Base-by-base conservation (phyloP, 2,888 invertebrate genomes). In the Icerya purchasi region DNA sequence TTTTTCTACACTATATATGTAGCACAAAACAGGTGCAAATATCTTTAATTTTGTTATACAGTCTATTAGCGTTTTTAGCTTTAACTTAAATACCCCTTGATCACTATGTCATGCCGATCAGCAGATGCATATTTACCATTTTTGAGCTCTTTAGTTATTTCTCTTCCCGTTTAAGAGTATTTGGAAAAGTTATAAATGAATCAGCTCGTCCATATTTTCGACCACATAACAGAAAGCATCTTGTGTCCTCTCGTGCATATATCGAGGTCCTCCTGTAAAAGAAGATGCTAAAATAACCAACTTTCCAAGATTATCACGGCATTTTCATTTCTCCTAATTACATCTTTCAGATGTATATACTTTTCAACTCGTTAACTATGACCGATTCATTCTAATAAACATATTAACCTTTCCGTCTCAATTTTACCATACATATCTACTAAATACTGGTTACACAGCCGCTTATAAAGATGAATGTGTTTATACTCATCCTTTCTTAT, bases 201-300 rank as follows among this genome's bases (percentile, higher is more conserved):
- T 70, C 69, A n/a, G 71, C 70, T 22, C 65, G 61, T 0, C 71
- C 72, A 65, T 65, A 70, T 51, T 67, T 62, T 20, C 66, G 52
- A 2, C n/a, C n/a, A 72, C 70, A 60, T 69, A 70, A 3, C 68
- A 63, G 66, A 69, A 66, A 2, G 69, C 70, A 64, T 71, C 70
- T 64, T 70, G 68, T 3, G 66, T 66, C 50, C 66, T 62, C 63
- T 71, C 67, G 58, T 69, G 68, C 70, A 72, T 70, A 62, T 70
- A 66, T 18, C 72, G 62, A 58, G 70, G 70, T n/a, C 70, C 65
- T n/a, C 70, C 70, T 3, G 62, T 65, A 53, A 61, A 69, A n/a
- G 65, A 58, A 36, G 36, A 36, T 36, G 36, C 8, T 36, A 36
- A 36, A 36, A 36, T 8, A 36, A 36, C 36, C 36, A 36, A 14